A percentile compares a stretch with the other conserved stretches of the same genome.
phyloP scores from a whole-genome alignment of 2,888 invertebrate species.

The Podabrus alpinus region DNA sequence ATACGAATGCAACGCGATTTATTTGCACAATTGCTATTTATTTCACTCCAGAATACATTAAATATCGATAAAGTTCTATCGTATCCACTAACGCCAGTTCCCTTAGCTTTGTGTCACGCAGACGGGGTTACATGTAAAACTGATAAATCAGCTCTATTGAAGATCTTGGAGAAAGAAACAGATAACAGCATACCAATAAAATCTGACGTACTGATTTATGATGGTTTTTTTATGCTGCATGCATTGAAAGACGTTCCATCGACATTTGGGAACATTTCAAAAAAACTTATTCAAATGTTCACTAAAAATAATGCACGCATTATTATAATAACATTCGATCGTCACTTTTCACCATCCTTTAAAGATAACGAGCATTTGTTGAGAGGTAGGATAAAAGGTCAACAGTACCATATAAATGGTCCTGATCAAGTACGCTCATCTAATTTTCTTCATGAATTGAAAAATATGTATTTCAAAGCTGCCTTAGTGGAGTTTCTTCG shows the following conservation, averaged over 20 bases:
- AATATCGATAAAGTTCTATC: constrained; percentile 31
- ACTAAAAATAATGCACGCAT: constrained; percentile 28
- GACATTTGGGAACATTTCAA: constrained; percentile 34
- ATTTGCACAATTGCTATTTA: constrained; percentile 20
- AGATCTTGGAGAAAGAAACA: constrained; percentile 26
- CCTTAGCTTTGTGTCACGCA: constrained; percentile 39
- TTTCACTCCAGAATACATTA: not conserved
- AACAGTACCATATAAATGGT: constrained; percentile 2
- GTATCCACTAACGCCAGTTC: constrained; percentile 33
- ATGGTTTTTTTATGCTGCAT: constrained; percentile 39
- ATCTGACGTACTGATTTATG: constrained; percentile 33
- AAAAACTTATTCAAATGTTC: constrained; percentile 25
- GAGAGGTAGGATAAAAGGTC: not conserved
- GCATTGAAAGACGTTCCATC: constrained; percentile 33
- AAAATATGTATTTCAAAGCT: constrained; percentile 31
- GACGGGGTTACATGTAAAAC: constrained; percentile 40
- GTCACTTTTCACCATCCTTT: constrained; percentile 24
- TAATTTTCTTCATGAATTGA: constrained; percentile 8
- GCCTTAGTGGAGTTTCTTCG: constrained; percentile 30
- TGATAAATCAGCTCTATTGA: constrained; percentile 31
- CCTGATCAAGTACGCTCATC: constrained; percentile 4
- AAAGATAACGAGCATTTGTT: constrained; percentile 8
- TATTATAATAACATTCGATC: constrained; percentile 36
- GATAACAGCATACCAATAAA: constrained; percentile 6
- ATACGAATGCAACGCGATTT: constrained; percentile 22